phyloP scores from a whole-genome alignment of 2,888 invertebrate species.

The Carcina quercana region DNA sequence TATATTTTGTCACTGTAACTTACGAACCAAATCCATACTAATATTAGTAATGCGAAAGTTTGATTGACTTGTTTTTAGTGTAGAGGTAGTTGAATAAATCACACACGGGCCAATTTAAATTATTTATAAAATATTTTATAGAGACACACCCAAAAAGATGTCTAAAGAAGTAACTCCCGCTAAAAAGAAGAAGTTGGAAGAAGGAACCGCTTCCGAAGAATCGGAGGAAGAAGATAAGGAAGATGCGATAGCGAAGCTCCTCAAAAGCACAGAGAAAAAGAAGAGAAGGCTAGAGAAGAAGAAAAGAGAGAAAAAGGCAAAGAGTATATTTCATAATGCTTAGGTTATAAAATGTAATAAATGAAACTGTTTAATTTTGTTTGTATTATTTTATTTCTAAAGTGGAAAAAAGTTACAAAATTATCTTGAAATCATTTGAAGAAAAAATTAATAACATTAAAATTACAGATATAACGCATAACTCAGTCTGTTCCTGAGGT shows the following conservation, averaged over 20 bases:
- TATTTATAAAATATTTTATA: too few species aligned
- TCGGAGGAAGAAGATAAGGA: constrained; percentile 24
- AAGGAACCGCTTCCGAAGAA: constrained; percentile 8
- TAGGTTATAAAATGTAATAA: constrained; percentile 31
- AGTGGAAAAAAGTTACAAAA: too few species aligned
- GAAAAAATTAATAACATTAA: too few species aligned
- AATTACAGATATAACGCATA: too few species aligned
- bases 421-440: too few species aligned
- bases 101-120: too few species aligned
- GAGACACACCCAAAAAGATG: constrained; percentile 34
- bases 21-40: too few species aligned
- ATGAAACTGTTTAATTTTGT: neutral
- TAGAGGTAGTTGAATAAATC: too few species aligned
- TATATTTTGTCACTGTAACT: too few species aligned
- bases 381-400: neutral
- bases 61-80: too few species aligned
- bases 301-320: constrained; percentile 54
- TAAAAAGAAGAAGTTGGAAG: constrained; percentile 30
- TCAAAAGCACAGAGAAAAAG: constrained; percentile 58
- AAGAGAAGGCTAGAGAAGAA: constrained; percentile 52
- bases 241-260: constrained; percentile 52
- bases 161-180: constrained; percentile 13
- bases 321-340: constrained; percentile 63
- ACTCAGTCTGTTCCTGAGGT: too few species aligned
- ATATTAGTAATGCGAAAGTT: too few species aligned